Percentiles rank a stretch among this genome's conserved stretches.
phyloP scores from a whole-genome alignment of 2,113 vertebrate genomes.

The Malurus cyaneus region DNA sequence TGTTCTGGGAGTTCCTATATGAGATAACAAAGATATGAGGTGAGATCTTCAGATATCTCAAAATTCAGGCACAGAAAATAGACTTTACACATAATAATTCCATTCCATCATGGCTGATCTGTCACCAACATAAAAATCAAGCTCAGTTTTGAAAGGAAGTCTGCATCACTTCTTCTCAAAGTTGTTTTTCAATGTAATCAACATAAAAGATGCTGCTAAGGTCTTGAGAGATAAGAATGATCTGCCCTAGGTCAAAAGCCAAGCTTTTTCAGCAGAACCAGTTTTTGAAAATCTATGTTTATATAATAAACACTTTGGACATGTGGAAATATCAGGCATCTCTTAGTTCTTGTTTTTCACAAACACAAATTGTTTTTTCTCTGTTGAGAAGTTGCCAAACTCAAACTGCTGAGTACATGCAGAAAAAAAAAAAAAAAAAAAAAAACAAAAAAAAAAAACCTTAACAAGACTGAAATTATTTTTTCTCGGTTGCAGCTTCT shows the following conservation, averaged over 20 bases:
- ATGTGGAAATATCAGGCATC: background rate
- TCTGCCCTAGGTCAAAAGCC: background rate
- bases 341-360: background rate
- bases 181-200: background rate
- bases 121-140: background rate
- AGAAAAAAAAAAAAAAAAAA: background rate
- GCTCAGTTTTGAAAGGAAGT: background rate
- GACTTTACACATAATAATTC: background rate
- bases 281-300: background rate
- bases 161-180: background rate
- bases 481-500: background rate
- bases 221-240: background rate
- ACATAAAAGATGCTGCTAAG: background rate
- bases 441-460: background rate
- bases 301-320: background rate
- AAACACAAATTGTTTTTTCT: background rate
- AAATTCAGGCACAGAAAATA: background rate
- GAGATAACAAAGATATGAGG: background rate
- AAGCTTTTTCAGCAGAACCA: background rate
- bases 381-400: background rate
- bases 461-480: background rate
- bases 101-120: background rate
- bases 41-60: background rate
- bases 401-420: background rate
- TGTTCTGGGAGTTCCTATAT: background rate